These are phyloP conservation scores for Micrasema longulum DNA, from an alignment of 1,140 invertebrate species.

Conservation along the genomic window DNA sequence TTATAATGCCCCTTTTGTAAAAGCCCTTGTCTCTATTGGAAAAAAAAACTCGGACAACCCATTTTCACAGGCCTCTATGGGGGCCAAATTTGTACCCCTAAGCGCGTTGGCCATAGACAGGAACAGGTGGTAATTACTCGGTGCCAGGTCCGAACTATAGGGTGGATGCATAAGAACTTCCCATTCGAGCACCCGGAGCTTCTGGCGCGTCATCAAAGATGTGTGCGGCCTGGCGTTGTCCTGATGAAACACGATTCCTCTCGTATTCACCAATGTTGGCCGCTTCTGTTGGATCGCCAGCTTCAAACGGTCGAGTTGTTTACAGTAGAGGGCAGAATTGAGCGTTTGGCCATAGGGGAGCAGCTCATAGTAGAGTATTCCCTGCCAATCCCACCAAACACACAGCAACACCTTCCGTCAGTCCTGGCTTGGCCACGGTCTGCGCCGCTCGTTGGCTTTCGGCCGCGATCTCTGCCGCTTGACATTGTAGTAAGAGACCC, in stretches of 20 bases:
- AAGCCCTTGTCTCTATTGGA: slow-evolving; percentile 10
- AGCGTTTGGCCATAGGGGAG: slow-evolving; percentile 18
- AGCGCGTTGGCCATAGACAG: neutral
- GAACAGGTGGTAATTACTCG: slow-evolving; percentile 15
- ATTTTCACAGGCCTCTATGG: no score
- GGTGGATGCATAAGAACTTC: slow-evolving; percentile 21
- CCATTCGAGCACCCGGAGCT: slow-evolving; percentile 12
- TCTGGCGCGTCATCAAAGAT: slow-evolving; percentile 16
- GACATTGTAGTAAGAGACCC: no score
- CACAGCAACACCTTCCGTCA: slow-evolving; percentile 21
- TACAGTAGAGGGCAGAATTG: slow-evolving; percentile 19
- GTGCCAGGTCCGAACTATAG: slow-evolving; percentile 10
- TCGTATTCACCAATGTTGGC: slow-evolving; percentile 19
- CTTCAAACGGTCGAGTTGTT: slow-evolving; percentile 23
- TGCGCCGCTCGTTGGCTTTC: no score
- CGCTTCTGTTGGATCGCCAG: slow-evolving; percentile 13
- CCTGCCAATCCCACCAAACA: slow-evolving; percentile 19
- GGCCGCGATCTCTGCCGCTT: no score
- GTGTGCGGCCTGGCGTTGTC: slow-evolving; percentile 23
- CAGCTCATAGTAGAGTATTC: slow-evolving; percentile 23
- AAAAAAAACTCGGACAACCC: no score
- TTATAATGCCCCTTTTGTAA: slow-evolving; percentile 13
- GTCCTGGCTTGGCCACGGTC: no score
- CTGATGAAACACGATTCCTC: slow-evolving; percentile 23
- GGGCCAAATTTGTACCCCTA: neutral